These are phyloP conservation scores for Cercopithecus neglectus DNA, from an alignment of 2,797 vertebrate genomes.

Conservation along the genomic window DNA sequence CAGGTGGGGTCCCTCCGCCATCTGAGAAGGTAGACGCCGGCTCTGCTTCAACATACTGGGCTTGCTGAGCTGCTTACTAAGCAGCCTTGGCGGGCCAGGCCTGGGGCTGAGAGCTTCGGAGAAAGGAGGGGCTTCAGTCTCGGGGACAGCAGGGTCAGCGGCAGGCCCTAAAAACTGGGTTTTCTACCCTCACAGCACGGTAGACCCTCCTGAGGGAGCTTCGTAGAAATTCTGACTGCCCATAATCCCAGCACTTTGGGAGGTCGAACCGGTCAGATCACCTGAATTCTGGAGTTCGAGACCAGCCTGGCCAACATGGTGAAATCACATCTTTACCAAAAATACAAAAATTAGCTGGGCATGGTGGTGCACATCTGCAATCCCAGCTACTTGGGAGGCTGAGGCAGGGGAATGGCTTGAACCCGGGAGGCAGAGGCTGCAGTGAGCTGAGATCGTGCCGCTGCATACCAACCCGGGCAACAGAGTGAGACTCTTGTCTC, in stretches of 20 bases:
- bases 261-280: background rate
- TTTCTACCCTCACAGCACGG: accelerated
- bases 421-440: background rate
- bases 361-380: background rate
- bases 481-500: background rate
- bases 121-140: background rate
- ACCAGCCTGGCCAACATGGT: background rate
- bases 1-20: background rate
- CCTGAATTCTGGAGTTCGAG: background rate
- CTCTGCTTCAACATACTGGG: accelerated
- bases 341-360: background rate
- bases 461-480: background rate
- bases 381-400: background rate
- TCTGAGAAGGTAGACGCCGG: background rate
- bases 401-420: background rate
- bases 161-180: background rate
- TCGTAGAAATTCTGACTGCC: background rate
- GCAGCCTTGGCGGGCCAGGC: background rate
- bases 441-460: background rate
- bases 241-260: background rate
- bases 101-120: accelerated
- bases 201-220: background rate
- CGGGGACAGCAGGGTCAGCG: accelerated
- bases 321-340: background rate
- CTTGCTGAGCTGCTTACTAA: background rate